Evolutionary conservation across 2,797 vertebrate species (phyloP), one percentile per base, ranked within the genome.

Genomic region (Onychomys torridus): DNA sequence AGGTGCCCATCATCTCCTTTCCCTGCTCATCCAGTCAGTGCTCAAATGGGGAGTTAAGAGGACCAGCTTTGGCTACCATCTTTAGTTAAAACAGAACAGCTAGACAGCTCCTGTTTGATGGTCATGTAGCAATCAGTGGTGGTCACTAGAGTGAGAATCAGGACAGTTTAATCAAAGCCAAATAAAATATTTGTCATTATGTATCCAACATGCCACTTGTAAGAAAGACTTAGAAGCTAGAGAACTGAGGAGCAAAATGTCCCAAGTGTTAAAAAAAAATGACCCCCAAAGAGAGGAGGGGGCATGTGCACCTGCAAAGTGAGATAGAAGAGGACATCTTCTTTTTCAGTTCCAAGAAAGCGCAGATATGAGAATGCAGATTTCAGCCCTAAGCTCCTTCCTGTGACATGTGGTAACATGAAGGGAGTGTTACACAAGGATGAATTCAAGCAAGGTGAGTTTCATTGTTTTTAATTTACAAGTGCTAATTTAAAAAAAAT

Each of bases 361-460:
- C 1, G 0, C 59, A 52, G 0, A 61, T 1, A 32, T 2, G 1
- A 87, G 40, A 40, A 0, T 14, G 13, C 87, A 34, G 0, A 95
- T 85, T 93, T 97, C 67, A 0, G 0, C 1, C 65, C 93, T 61
- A 46, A 13, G 21, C n/a, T 89, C 27, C 91, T 97, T 77, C 93
- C 94, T 11, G 95, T 97, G 86, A 96, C 81, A 13, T 97, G 97
- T 89, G 88, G 95, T 69, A 0, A 57, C 2, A 0, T 52, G 49
- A 96, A 63, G 16, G 97, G 97, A 43, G 77, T 34, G 32, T 83
- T 97, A 57, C 5, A 93, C 67, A 97, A 95, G 67, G 19, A 86
- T 17, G 96, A 81, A 91, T 37, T 97, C 77, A 57, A 69, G 37
- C 0, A 29, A 93, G 96, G 97, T 97, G 17, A 0, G 93, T 94